Evolutionary conservation across 2,113 vertebrate genomes (phyloP).

Genomic region (Oreochromis aureus): DNA sequence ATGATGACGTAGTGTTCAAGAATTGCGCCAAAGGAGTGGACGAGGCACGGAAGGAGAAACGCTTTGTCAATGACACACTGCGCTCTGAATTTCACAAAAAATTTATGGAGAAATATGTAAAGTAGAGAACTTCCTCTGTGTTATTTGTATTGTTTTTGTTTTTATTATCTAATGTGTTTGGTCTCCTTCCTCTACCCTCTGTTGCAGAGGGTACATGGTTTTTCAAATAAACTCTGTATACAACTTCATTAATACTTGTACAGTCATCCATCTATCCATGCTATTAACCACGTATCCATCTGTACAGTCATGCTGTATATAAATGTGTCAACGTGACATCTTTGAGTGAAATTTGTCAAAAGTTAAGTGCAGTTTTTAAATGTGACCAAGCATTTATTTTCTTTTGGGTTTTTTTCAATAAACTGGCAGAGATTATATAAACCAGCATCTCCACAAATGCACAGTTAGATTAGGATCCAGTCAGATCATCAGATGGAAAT

Average conservation of each 20-base stretch:
- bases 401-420: background rate
- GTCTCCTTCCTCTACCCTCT: background rate
- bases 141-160: background rate
- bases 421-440: background rate
- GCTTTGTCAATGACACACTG: slow-evolving; percentile 94
- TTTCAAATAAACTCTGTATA: background rate
- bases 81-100: slow-evolving; percentile 86
- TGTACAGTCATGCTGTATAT: slow-evolving; percentile 33
- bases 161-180: background rate
- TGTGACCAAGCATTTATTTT: background rate
- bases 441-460: background rate
- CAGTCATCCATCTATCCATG: background rate
- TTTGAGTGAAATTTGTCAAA: slow-evolving; percentile 13
- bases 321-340: background rate
- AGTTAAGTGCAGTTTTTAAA: background rate
- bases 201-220: background rate
- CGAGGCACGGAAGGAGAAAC: slow-evolving; percentile 91
- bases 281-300: background rate
- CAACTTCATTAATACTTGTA: background rate
- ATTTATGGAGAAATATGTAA: slow-evolving; percentile 99
- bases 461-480: background rate
- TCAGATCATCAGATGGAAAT: background rate
- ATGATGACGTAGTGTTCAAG: slow-evolving; percentile 99
- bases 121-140: slow-evolving; percentile 67
- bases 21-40: slow-evolving; percentile 98